phyloP scores from a whole-genome alignment of 1,140 invertebrate species.

The Heliconius hermathena region DNA sequence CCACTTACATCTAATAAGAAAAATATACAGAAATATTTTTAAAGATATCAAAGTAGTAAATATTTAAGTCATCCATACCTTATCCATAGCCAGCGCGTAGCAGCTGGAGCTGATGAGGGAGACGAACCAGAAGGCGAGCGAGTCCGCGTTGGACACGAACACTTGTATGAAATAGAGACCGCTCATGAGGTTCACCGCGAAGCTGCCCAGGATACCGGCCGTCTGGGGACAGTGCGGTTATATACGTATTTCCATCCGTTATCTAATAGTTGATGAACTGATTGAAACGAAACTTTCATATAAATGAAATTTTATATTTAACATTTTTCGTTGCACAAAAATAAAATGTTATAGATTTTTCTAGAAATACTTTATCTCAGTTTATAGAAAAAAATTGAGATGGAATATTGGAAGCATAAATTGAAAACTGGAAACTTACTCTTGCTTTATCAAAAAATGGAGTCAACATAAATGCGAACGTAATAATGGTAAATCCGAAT shows the following conservation, averaged over 20 bases:
- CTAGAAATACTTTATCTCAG: too few species aligned
- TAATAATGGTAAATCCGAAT: constrained; percentile 91
- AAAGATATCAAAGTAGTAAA: too few species aligned
- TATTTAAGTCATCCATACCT: constrained; percentile 80
- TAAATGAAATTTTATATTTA: too few species aligned
- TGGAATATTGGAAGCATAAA: background rate
- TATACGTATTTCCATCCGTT: background rate
- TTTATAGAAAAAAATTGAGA: too few species aligned
- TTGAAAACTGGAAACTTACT: constrained; percentile 77
- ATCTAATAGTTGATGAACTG: background rate
- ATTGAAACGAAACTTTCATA: background rate
- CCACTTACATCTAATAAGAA: too few species aligned
- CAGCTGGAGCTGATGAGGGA: constrained; percentile 91
- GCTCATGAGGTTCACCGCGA: constrained; percentile 89
- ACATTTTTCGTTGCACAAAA: too few species aligned
- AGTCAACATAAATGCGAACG: constrained; percentile 91
- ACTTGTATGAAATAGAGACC: constrained; percentile 91
- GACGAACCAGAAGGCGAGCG: constrained; percentile 87
- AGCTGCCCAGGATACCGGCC: constrained; percentile 90
- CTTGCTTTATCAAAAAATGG: constrained; percentile 93
- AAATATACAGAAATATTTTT: too few species aligned
- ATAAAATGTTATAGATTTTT: too few species aligned
- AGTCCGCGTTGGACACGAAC: constrained; percentile 85
- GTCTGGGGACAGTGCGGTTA: constrained; percentile 80
- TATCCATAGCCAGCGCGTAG: constrained; percentile 91